These are phyloP conservation scores for Galendromus occidentalis DNA, from an alignment of 1,140 invertebrate genomes.

Conservation along the genomic window DNA sequence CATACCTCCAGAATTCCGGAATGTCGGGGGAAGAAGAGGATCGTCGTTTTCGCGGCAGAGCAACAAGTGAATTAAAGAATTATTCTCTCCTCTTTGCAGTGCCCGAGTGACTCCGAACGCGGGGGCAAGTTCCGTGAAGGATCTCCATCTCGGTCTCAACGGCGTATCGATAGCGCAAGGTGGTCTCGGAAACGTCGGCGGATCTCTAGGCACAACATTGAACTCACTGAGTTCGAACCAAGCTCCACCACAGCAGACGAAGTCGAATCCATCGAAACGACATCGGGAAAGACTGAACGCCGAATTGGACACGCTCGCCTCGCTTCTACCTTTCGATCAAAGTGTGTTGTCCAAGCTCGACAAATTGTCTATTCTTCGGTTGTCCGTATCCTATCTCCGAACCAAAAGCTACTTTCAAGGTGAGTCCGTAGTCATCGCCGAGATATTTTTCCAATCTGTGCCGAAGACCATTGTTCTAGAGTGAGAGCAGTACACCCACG, in stretches of 20 bases:
- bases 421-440: conserved; percentile 37
- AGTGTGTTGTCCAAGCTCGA: conserved; percentile 95
- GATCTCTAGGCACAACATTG: not conserved
- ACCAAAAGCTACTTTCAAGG: conserved; percentile 99
- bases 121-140: not conserved
- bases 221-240: not conserved
- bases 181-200: not conserved
- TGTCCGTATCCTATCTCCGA: conserved; percentile 89
- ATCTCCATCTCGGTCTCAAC: conserved; percentile 9
- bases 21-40: no score
- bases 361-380: conserved; percentile 82
- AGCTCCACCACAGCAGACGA: conserved; percentile 43
- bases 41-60: no score
- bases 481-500: no score
- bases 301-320: conserved; percentile 92
- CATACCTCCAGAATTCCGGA: no score
- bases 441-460: no score
- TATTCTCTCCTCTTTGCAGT: not conserved
- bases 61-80: not conserved
- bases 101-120: conserved; percentile 2
- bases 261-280: conserved; percentile 92
- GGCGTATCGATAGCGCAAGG: not conserved
- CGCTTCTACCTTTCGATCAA: conserved; percentile 89
- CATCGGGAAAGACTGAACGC: conserved; percentile 92
- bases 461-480: no score